These are phyloP conservation scores for Andrena minutula DNA, from an alignment of 2,888 invertebrate genomes.

Conservation along the genomic window DNA sequence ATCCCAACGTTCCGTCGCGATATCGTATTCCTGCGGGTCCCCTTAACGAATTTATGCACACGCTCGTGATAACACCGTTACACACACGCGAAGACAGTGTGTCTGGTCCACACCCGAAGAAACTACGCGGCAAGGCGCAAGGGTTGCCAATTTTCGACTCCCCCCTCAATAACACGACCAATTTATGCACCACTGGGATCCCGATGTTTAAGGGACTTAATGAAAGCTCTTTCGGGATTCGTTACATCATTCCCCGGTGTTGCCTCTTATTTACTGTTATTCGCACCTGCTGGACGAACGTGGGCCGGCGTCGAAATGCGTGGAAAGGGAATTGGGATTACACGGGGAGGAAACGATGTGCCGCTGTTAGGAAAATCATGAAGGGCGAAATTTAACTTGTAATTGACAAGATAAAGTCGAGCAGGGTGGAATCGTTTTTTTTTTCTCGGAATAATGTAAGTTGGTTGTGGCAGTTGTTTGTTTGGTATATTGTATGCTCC, in stretches of 20 bases:
- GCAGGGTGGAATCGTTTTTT: background rate
- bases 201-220: constrained; percentile 26
- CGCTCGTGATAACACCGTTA: constrained; percentile 23
- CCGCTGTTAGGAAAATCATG: background rate
- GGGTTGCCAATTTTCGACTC: background rate
- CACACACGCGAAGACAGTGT: background rate
- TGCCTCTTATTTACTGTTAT: constrained; percentile 25
- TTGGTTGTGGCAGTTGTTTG: too few species aligned
- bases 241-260: constrained; percentile 4
- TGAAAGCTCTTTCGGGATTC: constrained; percentile 30
- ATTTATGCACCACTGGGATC: constrained; percentile 22
- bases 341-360: background rate
- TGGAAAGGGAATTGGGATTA: constrained; percentile 10
- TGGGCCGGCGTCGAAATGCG: background rate
- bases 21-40: constrained; percentile 54
- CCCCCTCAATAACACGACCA: constrained; percentile 24
- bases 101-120: background rate
- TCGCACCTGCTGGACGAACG: constrained; percentile 1
- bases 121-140: constrained; percentile 9
- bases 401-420: background rate
- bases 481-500: too few species aligned
- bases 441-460: too few species aligned
- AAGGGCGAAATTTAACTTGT: background rate
- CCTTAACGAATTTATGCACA: constrained; percentile 54
- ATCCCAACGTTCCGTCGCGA: constrained; percentile 47